phyloP scores from a whole-genome alignment of 2,888 invertebrate species.

The Apodemia hepburni region DNA sequence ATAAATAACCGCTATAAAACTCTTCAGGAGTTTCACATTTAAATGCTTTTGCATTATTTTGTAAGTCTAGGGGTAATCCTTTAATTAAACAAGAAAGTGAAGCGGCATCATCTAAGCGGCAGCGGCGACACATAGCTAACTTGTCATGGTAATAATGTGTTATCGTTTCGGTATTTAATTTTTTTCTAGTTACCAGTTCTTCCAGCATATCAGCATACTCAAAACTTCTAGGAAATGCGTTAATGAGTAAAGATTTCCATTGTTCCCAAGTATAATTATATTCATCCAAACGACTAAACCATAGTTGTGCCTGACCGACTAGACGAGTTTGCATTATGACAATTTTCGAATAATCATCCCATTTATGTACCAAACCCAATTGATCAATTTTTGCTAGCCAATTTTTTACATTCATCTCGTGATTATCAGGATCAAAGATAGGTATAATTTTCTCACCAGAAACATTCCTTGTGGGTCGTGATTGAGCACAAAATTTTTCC shows the following conservation, averaged over 20 bases:
- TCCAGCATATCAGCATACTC: constrained; percentile 33
- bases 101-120: constrained; percentile 33
- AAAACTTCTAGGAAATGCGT: constrained; percentile 35
- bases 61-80: constrained; percentile 26
- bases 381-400: too few relatives aligned
- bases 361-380: too few relatives aligned
- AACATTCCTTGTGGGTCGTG: too few relatives aligned
- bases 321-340: too few relatives aligned
- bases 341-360: too few relatives aligned
- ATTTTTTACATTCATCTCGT: too few relatives aligned
- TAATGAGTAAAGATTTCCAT: constrained; percentile 35
- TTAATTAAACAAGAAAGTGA: constrained; percentile 36
- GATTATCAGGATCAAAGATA: too few relatives aligned
- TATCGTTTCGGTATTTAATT: constrained; percentile 32
- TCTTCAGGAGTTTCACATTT: constrained; percentile 35
- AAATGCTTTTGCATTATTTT: constrained; percentile 35
- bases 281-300: constrained; percentile 34
- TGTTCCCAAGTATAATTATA: constrained; percentile 36
- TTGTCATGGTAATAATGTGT: constrained; percentile 41
- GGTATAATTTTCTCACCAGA: too few relatives aligned
- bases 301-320: constrained; percentile 34
- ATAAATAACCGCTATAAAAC: constrained; percentile 33
- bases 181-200: constrained; percentile 34
- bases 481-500: too few relatives aligned
- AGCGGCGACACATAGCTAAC: constrained; percentile 36